Conservation (phyloP, 2,888 invertebrate species). For the Alloscopus bannaensis region DNA sequence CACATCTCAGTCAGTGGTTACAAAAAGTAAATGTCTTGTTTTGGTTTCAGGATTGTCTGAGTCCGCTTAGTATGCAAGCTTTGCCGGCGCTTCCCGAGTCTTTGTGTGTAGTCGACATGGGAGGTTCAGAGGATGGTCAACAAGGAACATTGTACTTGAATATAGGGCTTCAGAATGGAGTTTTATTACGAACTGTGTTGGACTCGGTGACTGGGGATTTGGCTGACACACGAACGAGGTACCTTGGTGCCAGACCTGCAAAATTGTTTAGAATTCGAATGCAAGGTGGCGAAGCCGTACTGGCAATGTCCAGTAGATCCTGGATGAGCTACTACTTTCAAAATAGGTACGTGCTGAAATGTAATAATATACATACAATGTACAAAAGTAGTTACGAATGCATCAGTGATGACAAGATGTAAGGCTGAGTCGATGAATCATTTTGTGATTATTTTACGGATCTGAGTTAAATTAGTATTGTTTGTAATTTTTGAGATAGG, state of each 20-base stretch:
- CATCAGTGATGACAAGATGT: background rate
- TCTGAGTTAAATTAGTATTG: constrained; percentile 63
- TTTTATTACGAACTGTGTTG: constrained; percentile 92
- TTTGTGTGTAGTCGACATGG: constrained; percentile 96
- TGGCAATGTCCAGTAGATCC: constrained; percentile 97
- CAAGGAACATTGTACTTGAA: constrained; percentile 91
- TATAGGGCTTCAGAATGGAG: constrained; percentile 98
- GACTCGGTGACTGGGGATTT: constrained; percentile 97
- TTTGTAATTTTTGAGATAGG: constrained; percentile 75
- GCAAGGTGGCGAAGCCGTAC: constrained; percentile 96
- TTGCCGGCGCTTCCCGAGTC: constrained; percentile 97
- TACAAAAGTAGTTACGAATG: too few relatives aligned
- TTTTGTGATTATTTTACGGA: background rate
- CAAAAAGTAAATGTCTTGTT: too few relatives aligned
- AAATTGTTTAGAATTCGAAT: constrained; percentile 96
- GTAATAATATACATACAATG: background rate
- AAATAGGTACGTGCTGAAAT: constrained; percentile 78
- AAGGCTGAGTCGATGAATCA: constrained; percentile 10
- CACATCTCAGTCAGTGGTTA: background rate
- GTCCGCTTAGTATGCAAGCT: constrained; percentile 97
- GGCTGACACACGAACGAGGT: constrained; percentile 97
- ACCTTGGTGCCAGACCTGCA: constrained; percentile 95
- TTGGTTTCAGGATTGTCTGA: constrained; percentile 86
- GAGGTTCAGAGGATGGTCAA: constrained; percentile 78
- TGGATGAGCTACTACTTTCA: constrained; percentile 99